Evolutionary conservation across 1,140 invertebrate species (phyloP).

Genomic region (Zaprionus vittiger): DNA sequence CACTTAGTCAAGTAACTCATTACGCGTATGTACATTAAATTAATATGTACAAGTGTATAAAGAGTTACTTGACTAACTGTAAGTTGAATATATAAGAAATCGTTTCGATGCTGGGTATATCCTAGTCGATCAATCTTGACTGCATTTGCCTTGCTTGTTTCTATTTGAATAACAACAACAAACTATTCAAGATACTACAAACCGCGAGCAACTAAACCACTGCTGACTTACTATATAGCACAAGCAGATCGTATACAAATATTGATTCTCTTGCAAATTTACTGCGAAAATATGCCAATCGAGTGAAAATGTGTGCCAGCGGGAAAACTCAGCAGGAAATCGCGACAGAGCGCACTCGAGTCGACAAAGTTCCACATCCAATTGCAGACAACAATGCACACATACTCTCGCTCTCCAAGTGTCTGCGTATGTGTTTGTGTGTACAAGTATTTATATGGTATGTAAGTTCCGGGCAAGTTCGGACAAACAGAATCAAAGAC

Average conservation of each 20-base stretch:
- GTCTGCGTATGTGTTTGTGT: background rate
- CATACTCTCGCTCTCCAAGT: background rate
- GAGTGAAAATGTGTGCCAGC: conserved; percentile 10
- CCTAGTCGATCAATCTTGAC: too few species aligned
- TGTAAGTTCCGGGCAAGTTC: conserved; percentile 36
- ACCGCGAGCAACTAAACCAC: background rate
- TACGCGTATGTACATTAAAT: too few species aligned
- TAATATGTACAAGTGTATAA: too few species aligned
- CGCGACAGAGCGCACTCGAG: conserved; percentile 24
- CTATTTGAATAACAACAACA: background rate
- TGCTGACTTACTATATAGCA: background rate
- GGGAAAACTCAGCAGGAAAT: conserved; percentile 22
- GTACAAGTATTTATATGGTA: conserved; percentile 13
- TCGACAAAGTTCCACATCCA: conserved; percentile 15
- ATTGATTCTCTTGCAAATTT: conserved; percentile 21
- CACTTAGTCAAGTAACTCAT: too few species aligned
- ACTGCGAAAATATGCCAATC: conserved; percentile 35
- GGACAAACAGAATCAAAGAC: conserved; percentile 80
- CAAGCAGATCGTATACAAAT: conserved; percentile 30
- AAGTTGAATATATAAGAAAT: too few species aligned
- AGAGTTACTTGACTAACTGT: too few species aligned
- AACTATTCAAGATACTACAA: background rate
- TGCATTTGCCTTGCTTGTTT: too few species aligned
- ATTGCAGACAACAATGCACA: conserved; percentile 15
- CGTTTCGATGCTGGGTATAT: too few species aligned